Evolutionary conservation across 2,113 vertebrate genomes (phyloP).

Genomic region (Camelus bactrianus): DNA sequence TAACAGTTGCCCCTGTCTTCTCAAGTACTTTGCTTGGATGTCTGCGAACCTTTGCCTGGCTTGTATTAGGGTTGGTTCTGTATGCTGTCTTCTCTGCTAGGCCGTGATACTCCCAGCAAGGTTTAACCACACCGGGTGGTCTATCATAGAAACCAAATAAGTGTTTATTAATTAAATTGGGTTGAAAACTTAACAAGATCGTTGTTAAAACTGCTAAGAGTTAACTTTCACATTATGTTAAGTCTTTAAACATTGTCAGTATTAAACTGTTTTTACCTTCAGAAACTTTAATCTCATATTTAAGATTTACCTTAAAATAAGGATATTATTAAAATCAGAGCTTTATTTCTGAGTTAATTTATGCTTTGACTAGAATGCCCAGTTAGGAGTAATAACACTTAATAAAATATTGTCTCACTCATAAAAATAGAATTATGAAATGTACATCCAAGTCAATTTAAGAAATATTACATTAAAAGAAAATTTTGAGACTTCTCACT

Average conservation of each 20-base stretch:
- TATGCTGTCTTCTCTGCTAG: conserved; percentile 39
- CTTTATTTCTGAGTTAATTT: conserved; percentile 48
- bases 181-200: background rate
- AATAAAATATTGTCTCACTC: conserved; percentile 36
- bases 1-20: conserved; percentile 15
- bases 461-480: conserved; percentile 36
- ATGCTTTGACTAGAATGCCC: conserved; percentile 12
- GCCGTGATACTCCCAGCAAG: background rate
- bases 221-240: conserved; percentile 28
- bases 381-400: conserved; percentile 8
- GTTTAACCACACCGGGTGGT: background rate
- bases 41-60: conserved; percentile 27
- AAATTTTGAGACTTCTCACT: background rate
- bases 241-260: conserved; percentile 29
- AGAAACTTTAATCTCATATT: conserved; percentile 55
- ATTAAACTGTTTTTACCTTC: conserved; percentile 15
- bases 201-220: conserved; percentile 45
- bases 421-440: conserved; percentile 36
- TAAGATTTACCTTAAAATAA: conserved; percentile 50
- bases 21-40: background rate
- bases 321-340: conserved; percentile 32
- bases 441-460: conserved; percentile 33
- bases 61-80: conserved; percentile 1
- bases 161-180: conserved; percentile 54
- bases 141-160: background rate